Conservation (phyloP, 2,113 vertebrate genomes). For the Cnemophilus loriae region DNA sequence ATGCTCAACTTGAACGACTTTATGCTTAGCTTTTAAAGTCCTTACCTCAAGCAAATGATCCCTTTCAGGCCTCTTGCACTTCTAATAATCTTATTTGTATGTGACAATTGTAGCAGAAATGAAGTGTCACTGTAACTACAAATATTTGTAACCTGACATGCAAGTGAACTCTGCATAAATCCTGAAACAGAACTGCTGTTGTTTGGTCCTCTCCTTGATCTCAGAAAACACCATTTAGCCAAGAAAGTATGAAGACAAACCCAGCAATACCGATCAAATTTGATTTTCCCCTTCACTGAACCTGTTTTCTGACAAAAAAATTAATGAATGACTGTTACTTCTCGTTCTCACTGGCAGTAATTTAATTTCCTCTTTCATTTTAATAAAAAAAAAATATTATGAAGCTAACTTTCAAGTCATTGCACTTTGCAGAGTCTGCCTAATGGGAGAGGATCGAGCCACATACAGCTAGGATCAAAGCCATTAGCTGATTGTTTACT, state of each 20-base stretch:
- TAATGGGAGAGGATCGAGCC: background rate
- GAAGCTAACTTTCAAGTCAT: background rate
- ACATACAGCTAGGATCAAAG: background rate
- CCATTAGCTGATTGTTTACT: background rate
- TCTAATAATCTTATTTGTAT: background rate
- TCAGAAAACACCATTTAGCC: background rate
- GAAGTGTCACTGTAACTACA: background rate
- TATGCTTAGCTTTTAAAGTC: background rate
- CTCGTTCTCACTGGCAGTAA: background rate
- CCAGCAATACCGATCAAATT: background rate
- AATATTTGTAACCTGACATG: background rate
- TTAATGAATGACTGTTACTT: background rate
- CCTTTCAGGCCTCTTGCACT: background rate
- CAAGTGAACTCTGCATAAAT: background rate
- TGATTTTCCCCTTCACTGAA: constrained; percentile 5
- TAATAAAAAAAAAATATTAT: background rate
- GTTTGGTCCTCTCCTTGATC: background rate
- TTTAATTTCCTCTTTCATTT: background rate
- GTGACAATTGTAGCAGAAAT: background rate
- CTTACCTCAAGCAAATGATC: background rate
- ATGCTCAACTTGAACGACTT: background rate
- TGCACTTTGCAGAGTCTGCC: background rate
- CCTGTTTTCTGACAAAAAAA: background rate
- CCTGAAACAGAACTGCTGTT: background rate
- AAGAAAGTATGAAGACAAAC: background rate